Percentiles rank a stretch among this genome's conserved stretches.
Evolutionary conservation across 2,888 invertebrate species (phyloP).

Genomic region (Ichneumon xanthorius): DNA sequence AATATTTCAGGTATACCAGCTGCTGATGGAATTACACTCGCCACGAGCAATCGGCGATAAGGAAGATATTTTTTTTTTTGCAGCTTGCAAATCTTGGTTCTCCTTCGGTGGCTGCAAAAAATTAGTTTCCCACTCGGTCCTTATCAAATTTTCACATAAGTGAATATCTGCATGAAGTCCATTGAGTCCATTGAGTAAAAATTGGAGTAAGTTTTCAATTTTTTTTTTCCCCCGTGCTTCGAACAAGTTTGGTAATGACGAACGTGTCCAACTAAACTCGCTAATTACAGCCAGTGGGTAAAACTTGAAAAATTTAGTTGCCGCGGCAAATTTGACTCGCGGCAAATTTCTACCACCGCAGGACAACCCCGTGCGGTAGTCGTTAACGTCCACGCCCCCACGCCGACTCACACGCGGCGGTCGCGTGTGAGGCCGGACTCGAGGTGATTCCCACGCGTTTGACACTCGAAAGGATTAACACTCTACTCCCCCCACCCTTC

Average conservation of each 20-base stretch:
- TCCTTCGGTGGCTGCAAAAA: no score
- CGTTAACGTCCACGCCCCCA: conserved; percentile 1
- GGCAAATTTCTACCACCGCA: not conserved
- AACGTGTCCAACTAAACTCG: not conserved
- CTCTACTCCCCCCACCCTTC: conserved; percentile 49
- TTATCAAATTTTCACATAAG: no score
- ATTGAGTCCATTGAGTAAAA: no score
- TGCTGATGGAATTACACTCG: not conserved
- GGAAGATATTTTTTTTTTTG: not conserved
- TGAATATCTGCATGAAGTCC: no score
- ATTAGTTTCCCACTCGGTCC: no score
- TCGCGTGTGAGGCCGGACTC: conserved; percentile 73
- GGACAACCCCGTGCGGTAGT: conserved; percentile 11
- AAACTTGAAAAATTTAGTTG: conserved; percentile 22
- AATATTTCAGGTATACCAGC: not conserved
- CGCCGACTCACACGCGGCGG: conserved; percentile 48
- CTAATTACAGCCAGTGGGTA: conserved; percentile 26
- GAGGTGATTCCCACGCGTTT: conserved; percentile 75
- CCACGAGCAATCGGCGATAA: not conserved
- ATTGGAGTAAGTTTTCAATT: not conserved
- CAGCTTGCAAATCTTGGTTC: no score
- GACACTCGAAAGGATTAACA: conserved; percentile 73
- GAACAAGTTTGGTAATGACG: not conserved
- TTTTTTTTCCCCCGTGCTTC: no score
- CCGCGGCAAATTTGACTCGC: not conserved